Conservation (phyloP, 2,888 invertebrate genomes). For the Prosopocoilus inquinatus region DNA sequence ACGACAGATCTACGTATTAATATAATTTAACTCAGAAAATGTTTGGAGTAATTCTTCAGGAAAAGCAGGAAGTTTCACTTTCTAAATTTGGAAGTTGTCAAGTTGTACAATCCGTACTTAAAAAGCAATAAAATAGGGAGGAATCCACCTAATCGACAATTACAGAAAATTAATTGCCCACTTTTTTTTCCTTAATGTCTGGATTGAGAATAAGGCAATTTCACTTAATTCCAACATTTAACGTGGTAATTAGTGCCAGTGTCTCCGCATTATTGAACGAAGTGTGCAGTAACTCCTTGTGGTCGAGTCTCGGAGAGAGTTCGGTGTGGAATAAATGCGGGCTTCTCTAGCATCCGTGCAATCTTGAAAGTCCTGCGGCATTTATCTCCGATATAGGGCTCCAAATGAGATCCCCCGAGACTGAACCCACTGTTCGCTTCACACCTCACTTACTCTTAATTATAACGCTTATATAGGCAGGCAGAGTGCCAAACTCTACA, state of each 20-base stretch:
- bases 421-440: constrained; percentile 44
- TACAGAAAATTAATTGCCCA: no score
- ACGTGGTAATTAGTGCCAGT: neutral
- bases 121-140: no score
- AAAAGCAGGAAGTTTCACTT: no score
- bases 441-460: constrained; percentile 50
- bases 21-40: no score
- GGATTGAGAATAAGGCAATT: neutral
- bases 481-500: neutral
- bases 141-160: no score
- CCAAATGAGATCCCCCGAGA: constrained; percentile 44
- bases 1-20: no score
- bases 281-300: neutral
- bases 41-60: no score
- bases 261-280: neutral
- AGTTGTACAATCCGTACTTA: no score
- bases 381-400: constrained; percentile 41
- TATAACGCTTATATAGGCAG: constrained; percentile 29
- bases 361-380: constrained; percentile 31
- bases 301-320: constrained; percentile 19
- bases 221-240: neutral
- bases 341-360: constrained; percentile 28
- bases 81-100: no score
- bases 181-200: no score
- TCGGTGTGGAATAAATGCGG: constrained; percentile 29